Conservation (phyloP, 1,140 invertebrate species). For the Uloborus diversus region DNA sequence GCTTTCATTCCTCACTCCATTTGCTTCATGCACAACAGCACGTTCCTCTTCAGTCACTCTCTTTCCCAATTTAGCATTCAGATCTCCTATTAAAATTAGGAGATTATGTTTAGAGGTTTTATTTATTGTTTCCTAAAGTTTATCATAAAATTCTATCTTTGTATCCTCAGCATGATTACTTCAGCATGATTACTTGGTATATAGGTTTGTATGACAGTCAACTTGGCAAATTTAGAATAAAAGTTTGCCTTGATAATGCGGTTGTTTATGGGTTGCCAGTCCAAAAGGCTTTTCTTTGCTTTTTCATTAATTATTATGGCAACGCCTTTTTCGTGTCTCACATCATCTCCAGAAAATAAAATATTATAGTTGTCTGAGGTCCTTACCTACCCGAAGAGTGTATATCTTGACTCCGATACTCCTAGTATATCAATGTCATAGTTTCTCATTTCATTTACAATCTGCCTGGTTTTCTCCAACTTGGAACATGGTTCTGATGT, state of each 20-base stretch:
- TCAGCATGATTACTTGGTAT: slow-evolving; percentile 19
- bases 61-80: slow-evolving; percentile 8
- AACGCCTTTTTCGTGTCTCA: background rate
- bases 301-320: background rate
- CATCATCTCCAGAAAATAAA: background rate
- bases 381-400: background rate
- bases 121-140: background rate
- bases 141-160: background rate
- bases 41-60: background rate
- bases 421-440: background rate
- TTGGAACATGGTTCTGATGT: background rate
- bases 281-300: no score
- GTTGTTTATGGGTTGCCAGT: background rate
- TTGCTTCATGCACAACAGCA: background rate
- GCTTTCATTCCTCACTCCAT: background rate
- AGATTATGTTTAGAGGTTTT: slow-evolving; percentile 5
- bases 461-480: background rate
- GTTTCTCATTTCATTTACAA: background rate
- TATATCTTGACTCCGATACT: background rate
- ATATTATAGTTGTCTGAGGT: background rate
- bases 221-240: background rate
- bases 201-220: slow-evolving; percentile 9
- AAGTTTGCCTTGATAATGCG: background rate
- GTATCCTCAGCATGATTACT: no score
- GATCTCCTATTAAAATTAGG: slow-evolving; percentile 2